These are phyloP conservation scores for Xenopus borealis DNA, from an alignment of 2,113 vertebrate species.

Conservation along the genomic window DNA sequence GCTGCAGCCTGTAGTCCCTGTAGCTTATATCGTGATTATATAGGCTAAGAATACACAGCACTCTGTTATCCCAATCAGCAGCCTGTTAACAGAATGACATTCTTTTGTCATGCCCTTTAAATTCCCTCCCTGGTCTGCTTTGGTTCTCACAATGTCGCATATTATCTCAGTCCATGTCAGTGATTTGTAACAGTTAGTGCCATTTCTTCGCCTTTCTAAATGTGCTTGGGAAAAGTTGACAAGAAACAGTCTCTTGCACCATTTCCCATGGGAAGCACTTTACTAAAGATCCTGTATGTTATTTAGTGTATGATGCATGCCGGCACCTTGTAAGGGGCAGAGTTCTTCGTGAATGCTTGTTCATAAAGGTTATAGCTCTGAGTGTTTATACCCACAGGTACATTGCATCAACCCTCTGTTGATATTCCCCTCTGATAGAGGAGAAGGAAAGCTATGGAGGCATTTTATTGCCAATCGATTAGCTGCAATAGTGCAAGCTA, in stretches of 20 bases:
- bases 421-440: not conserved
- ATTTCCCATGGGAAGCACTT: conserved; percentile 26
- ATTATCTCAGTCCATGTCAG: too few relatives aligned
- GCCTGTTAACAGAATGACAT: too few relatives aligned
- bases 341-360: not conserved
- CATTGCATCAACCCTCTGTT: not conserved
- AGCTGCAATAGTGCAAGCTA: too few relatives aligned
- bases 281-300: not conserved
- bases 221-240: not conserved
- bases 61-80: too few relatives aligned
- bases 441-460: too few relatives aligned
- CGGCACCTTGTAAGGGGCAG: not conserved
- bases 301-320: not conserved
- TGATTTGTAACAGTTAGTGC: conserved; percentile 23
- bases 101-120: not conserved
- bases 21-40: too few relatives aligned
- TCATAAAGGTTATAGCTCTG: conserved; percentile 16
- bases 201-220: not conserved
- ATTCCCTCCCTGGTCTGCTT: not conserved
- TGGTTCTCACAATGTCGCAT: not conserved
- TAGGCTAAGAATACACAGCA: too few relatives aligned
- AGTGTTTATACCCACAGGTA: not conserved
- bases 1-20: too few relatives aligned
- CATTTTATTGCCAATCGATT: too few relatives aligned
- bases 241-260: conserved; percentile 8